Evolutionary conservation across 2,888 invertebrate species (phyloP).

Genomic region (Drosophila mimica): DNA sequence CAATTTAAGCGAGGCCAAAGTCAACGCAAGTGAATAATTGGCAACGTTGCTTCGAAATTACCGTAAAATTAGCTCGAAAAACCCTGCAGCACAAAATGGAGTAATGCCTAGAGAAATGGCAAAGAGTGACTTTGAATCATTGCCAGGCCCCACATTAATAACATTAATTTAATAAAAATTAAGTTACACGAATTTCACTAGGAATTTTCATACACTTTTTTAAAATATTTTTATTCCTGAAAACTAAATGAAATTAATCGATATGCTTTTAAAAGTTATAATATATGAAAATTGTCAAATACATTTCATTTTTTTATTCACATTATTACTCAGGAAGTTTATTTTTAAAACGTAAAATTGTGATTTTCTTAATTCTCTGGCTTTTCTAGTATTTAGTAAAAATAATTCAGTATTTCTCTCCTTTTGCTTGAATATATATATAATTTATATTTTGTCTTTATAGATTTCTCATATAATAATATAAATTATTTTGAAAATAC

Average conservation of each 20-base stretch:
- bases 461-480: too few species aligned
- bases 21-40: conserved; percentile 78
- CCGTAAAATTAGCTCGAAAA: conserved; percentile 77
- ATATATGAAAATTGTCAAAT: neutral
- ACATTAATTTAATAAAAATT: neutral
- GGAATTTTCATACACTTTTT: neutral
- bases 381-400: neutral
- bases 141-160: neutral
- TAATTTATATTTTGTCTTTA: too few species aligned
- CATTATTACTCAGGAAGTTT: neutral
- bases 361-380: neutral
- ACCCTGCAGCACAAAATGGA: conserved; percentile 36
- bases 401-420: neutral
- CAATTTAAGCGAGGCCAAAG: conserved; percentile 71
- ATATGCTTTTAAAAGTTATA: neutral
- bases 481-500: neutral
- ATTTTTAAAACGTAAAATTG: neutral
- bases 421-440: neutral
- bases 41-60: conserved; percentile 75
- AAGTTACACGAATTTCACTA: neutral
- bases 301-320: neutral
- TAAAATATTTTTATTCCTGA: neutral
- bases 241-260: too few species aligned
- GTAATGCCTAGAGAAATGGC: conserved; percentile 3
- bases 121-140: neutral